phyloP scores from a whole-genome alignment of 2,797 vertebrate species.

The Crossoptilon crossoptilon region DNA sequence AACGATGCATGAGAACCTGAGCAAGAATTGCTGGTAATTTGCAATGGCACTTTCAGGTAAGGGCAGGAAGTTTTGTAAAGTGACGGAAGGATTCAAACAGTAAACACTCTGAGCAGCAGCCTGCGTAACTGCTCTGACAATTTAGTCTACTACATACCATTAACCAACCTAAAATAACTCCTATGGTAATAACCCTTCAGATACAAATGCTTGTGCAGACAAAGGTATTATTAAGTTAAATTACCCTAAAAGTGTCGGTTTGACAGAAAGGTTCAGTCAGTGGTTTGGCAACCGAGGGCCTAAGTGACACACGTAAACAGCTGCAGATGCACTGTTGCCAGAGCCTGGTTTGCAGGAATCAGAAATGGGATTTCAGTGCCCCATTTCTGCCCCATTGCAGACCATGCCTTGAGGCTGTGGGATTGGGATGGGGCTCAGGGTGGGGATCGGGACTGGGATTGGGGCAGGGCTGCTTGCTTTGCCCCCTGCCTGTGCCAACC shows the following conservation, averaged over 20 bases:
- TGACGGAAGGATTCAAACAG: conserved; percentile 64
- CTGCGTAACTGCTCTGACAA: conserved; percentile 76
- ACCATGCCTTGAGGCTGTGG: too few relatives aligned
- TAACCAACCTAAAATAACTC: conserved; percentile 86
- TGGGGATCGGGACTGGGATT: too few relatives aligned
- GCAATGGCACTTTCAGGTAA: conserved; percentile 60
- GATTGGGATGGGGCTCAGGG: too few relatives aligned
- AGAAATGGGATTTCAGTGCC: neutral
- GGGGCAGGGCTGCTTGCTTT: neutral
- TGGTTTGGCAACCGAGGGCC: conserved; percentile 76
- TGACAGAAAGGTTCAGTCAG: conserved; percentile 82
- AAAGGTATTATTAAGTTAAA: conserved; percentile 86
- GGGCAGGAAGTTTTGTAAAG: conserved; percentile 74
- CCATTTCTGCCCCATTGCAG: too few relatives aligned
- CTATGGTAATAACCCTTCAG: conserved; percentile 84
- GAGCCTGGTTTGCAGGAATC: neutral
- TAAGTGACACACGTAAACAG: conserved; percentile 74
- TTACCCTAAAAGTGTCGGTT: conserved; percentile 83
- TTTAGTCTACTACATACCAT: conserved; percentile 81
- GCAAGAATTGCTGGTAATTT: conserved; percentile 71
- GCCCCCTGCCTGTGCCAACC: too few relatives aligned
- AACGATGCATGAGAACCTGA: conserved; percentile 69
- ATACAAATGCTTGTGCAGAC: conserved; percentile 74
- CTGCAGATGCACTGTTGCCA: conserved; percentile 31
- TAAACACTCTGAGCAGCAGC: conserved; percentile 79